Evolutionary conservation across 1,140 invertebrate species (phyloP).

Genomic region (Drosophila seguyi): DNA sequence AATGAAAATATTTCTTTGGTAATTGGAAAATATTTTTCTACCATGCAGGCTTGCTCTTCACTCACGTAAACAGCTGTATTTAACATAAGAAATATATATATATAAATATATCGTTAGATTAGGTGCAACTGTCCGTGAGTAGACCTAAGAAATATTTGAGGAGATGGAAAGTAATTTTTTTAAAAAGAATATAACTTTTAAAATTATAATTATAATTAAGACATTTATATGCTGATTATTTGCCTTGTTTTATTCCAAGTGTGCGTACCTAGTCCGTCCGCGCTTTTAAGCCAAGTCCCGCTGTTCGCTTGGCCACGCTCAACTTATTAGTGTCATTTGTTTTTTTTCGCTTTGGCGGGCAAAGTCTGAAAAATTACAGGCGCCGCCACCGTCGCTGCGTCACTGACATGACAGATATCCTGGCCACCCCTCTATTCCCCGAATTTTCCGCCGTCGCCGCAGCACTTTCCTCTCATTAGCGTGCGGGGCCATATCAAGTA

Average conservation of each 20-base stretch:
- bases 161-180: background rate
- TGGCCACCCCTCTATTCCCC: background rate
- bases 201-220: background rate
- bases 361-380: constrained; percentile 59
- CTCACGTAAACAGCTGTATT: background rate
- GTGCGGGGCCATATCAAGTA: constrained; percentile 42
- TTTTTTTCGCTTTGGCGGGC: constrained; percentile 41
- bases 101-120: background rate
- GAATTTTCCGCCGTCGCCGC: constrained; percentile 2
- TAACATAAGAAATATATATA: background rate
- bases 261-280: background rate
- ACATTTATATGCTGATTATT: background rate
- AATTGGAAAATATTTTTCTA: constrained; percentile 63
- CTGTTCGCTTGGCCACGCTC: constrained; percentile 17
- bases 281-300: constrained; percentile 2
- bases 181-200: background rate
- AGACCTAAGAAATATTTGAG: background rate
- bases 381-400: constrained; percentile 1
- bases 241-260: background rate
- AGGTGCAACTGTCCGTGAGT: background rate
- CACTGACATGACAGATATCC: constrained; percentile 47
- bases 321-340: constrained; percentile 66
- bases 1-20: constrained; percentile 51
- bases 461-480: constrained; percentile 51
- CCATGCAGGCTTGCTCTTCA: background rate